Evolutionary conservation across 1,140 invertebrate genomes (phyloP).

Genomic region (Sarcophaga peregrina): DNA sequence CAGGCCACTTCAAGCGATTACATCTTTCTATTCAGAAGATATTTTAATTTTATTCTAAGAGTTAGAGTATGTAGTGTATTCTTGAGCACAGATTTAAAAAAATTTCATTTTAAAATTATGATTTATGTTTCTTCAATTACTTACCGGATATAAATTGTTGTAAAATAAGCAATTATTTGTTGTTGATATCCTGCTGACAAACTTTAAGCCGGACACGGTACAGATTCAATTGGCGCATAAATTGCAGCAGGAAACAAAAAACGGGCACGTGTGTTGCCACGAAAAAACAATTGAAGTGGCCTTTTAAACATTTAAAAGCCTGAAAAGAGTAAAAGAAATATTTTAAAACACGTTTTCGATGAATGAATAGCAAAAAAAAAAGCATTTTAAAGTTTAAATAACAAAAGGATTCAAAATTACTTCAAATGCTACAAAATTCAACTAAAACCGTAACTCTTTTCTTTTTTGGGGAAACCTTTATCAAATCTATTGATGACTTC

Average conservation of each 20-base stretch:
- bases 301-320: constrained; percentile 20
- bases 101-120: no score
- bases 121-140: not conserved
- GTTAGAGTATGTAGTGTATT: no score
- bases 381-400: not conserved
- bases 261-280: not conserved
- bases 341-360: not conserved
- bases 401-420: not conserved
- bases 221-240: not conserved
- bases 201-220: not conserved
- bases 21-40: no score
- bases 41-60: no score
- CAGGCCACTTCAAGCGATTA: no score
- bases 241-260: not conserved
- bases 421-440: not conserved
- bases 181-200: constrained; percentile 14
- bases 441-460: not conserved
- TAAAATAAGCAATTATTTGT: not conserved
- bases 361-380: not conserved
- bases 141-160: not conserved
- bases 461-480: not conserved
- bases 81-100: no score
- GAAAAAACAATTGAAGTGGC: constrained; percentile 22
- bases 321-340: not conserved
- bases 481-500: constrained; percentile 22